Percentiles rank a stretch among this genome's conserved stretches.
Conservation (phyloP, 2,113 vertebrate species). For the Laticauda colubrina region DNA sequence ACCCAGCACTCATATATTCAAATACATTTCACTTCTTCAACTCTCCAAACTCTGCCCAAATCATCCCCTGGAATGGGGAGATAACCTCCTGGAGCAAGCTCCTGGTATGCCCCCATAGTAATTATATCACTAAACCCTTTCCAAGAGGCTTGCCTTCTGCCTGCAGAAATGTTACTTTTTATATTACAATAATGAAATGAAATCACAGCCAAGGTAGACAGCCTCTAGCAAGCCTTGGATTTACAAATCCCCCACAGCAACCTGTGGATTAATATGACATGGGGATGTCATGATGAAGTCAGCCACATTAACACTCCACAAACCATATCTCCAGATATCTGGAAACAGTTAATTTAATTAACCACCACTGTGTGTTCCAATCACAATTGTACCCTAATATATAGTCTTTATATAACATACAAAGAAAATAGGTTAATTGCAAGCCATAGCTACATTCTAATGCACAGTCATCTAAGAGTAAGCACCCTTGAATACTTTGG, state of each 20-base stretch:
- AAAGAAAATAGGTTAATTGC: neutral
- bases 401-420: neutral
- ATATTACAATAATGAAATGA: neutral
- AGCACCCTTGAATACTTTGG: neutral
- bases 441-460: neutral
- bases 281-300: neutral
- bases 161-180: neutral
- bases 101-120: neutral
- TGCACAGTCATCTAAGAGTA: neutral
- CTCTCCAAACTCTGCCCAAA: neutral
- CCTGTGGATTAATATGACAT: neutral
- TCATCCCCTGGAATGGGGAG: neutral
- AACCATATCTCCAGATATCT: neutral
- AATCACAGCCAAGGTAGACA: neutral
- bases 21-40: neutral
- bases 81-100: neutral
- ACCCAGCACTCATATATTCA: neutral
- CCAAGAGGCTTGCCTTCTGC: neutral
- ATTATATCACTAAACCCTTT: neutral
- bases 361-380: neutral
- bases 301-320: neutral
- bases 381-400: neutral
- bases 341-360: neutral
- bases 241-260: neutral
- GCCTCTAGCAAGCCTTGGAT: neutral